These are phyloP conservation scores for Eurois occulta DNA, from an alignment of 2,888 invertebrate genomes.

Conservation along the genomic window DNA sequence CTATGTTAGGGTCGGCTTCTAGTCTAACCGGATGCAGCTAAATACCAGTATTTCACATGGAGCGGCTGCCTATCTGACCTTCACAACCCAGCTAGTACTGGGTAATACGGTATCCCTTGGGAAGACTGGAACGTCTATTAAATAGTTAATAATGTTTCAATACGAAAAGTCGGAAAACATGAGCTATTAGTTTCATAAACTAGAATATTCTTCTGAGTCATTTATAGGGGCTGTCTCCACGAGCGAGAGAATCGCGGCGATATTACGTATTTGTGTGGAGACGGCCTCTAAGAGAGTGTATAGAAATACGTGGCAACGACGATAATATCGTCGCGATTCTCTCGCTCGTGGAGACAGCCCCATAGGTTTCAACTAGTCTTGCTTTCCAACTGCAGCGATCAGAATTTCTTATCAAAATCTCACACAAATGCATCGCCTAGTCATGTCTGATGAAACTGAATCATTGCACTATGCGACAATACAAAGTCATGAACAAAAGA, in stretches of 20 bases:
- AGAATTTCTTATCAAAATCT: not conserved
- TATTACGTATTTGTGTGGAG: too few species aligned
- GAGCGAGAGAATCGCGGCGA: too few species aligned
- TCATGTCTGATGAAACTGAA: not conserved
- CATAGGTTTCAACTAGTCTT: not conserved
- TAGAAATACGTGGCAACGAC: too few species aligned
- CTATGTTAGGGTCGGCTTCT: not conserved
- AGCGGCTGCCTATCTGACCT: not conserved
- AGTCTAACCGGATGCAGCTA: not conserved
- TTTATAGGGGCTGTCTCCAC: too few species aligned
- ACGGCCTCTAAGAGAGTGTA: too few species aligned
- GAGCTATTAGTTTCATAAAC: not conserved
- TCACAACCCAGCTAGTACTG: not conserved
- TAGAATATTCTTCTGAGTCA: too few species aligned
- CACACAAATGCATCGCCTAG: not conserved
- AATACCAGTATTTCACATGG: not conserved
- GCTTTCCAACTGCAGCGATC: not conserved
- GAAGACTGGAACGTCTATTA: not conserved
- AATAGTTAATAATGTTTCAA: not conserved
- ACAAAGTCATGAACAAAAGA: not conserved
- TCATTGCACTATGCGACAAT: not conserved
- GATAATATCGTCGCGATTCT: too few species aligned
- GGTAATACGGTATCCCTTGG: not conserved
- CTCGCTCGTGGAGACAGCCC: too few species aligned
- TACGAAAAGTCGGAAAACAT: not conserved